phyloP scores from a whole-genome alignment of 2,888 invertebrate species.

The Anthophora plumipes region DNA sequence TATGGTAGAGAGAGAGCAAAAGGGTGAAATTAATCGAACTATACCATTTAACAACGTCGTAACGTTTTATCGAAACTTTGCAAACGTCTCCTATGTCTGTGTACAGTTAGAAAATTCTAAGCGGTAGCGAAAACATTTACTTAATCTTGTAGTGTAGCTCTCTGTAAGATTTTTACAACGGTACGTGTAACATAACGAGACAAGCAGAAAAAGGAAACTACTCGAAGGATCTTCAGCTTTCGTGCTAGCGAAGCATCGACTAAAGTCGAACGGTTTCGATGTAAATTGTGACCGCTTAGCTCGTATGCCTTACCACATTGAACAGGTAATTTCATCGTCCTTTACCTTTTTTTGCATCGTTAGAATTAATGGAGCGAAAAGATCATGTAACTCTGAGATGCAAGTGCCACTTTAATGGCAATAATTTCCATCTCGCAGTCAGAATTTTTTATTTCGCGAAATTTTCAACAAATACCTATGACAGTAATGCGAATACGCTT shows the following conservation, averaged over 20 bases:
- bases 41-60: too few relatives aligned
- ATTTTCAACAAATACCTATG: neutral
- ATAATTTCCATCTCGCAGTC: too few relatives aligned
- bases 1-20: too few relatives aligned
- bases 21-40: too few relatives aligned
- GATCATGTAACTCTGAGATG: neutral
- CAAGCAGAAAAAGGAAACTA: neutral
- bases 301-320: slow-evolving; percentile 2
- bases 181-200: neutral
- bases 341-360: neutral
- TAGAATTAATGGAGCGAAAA: neutral
- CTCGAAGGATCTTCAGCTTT: slow-evolving; percentile 1
- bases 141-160: neutral
- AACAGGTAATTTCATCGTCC: slow-evolving; percentile 11
- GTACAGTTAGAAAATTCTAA: neutral
- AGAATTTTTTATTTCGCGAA: too few relatives aligned
- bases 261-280: slow-evolving; percentile 24
- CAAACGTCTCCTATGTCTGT: too few relatives aligned
- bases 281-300: slow-evolving; percentile 29
- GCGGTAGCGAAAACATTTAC: too few relatives aligned
- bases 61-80: too few relatives aligned
- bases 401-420: slow-evolving; percentile 6
- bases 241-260: slow-evolving; percentile 36
- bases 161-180: neutral
- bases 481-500: too few relatives aligned